Evolutionary conservation across 2,888 invertebrate genomes (phyloP).

Genomic region (Malthinus seriepunctatus): DNA sequence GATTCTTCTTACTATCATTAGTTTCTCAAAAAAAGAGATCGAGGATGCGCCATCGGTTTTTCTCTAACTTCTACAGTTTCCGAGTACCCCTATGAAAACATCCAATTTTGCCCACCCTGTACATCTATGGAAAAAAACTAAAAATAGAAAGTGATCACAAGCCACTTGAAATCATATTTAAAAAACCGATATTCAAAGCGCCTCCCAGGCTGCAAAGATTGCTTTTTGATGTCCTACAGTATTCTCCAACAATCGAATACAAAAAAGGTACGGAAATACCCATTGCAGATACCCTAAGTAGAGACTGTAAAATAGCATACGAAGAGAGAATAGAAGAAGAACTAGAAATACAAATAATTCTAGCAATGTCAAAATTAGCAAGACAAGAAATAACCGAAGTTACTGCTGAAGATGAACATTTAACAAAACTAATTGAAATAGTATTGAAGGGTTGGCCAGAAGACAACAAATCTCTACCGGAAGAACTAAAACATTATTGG

Average conservation of each 20-base stretch:
- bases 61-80: too few species aligned
- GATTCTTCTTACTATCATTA: too few species aligned
- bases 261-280: slow-evolving; percentile 6
- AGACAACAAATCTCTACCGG: background rate
- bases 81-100: too few species aligned
- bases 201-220: too few species aligned
- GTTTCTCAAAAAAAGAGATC: too few species aligned
- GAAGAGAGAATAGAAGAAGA: background rate
- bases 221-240: background rate
- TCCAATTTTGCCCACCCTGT: too few species aligned
- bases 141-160: slow-evolving; percentile 38
- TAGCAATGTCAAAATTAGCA: background rate
- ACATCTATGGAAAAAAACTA: slow-evolving; percentile 31
- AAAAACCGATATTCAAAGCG: too few species aligned
- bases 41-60: too few species aligned
- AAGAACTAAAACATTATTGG: slow-evolving; percentile 3
- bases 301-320: slow-evolving; percentile 3
- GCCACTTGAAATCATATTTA: slow-evolving; percentile 36
- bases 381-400: background rate
- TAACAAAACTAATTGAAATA: background rate
- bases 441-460: background rate
- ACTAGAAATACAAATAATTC: too few species aligned
- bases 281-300: background rate
- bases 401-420: background rate
- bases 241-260: background rate